phyloP scores from a whole-genome alignment of 2,113 vertebrate genomes.

The Phyllostomus discolor region DNA sequence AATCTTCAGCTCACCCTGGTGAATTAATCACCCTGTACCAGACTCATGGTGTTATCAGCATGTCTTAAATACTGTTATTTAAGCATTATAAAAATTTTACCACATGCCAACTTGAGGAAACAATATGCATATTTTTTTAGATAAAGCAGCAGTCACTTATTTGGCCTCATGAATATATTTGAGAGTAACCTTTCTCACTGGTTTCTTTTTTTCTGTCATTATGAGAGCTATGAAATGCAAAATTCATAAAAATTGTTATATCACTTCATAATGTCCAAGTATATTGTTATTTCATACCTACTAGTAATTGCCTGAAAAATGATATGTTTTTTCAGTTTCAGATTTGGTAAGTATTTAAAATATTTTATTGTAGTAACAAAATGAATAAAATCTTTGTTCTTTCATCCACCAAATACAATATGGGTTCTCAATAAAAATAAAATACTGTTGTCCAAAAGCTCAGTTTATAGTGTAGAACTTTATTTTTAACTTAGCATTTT shows the following conservation, averaged over 20 bases:
- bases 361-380: not conserved
- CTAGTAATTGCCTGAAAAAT: not conserved
- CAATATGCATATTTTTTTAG: slow-evolving; percentile 11
- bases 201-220: not conserved
- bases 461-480: not conserved
- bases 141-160: slow-evolving; percentile 18
- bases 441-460: not conserved
- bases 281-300: not conserved
- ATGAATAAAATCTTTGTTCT: not conserved
- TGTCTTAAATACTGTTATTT: not conserved
- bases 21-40: not conserved
- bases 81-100: slow-evolving; percentile 3
- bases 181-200: not conserved
- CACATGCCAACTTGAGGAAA: not conserved
- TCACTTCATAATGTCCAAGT: not conserved
- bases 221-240: not conserved
- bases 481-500: not conserved
- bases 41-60: not conserved
- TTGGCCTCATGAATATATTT: not conserved
- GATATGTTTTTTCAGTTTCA: not conserved
- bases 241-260: slow-evolving; percentile 6
- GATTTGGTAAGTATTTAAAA: not conserved
- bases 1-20: not conserved
- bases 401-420: not conserved
- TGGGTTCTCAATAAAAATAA: not conserved